phyloP scores from a whole-genome alignment of 2,113 vertebrate species.

The Channa argus region DNA sequence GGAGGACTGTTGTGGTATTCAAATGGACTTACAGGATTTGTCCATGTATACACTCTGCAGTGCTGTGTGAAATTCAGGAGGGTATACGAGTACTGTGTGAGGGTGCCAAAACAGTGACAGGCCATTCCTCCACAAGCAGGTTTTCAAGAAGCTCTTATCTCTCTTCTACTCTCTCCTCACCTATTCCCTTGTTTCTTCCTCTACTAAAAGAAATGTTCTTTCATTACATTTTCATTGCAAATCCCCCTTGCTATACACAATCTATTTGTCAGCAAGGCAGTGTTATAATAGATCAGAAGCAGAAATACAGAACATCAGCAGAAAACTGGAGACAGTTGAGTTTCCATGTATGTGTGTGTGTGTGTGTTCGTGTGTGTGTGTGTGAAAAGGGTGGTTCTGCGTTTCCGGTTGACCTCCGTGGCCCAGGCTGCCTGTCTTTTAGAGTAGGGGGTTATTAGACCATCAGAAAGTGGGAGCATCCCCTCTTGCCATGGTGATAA shows the following conservation, averaged over 20 bases:
- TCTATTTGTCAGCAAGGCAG: slow-evolving; percentile 2
- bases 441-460: slow-evolving; percentile 73
- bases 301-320: not conserved
- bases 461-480: slow-evolving; percentile 80
- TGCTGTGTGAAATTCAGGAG: slow-evolving; percentile 59
- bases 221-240: slow-evolving; percentile 41
- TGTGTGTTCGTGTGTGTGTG: slow-evolving; percentile 11
- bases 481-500: slow-evolving; percentile 78
- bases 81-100: slow-evolving; percentile 38
- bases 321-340: slow-evolving; percentile 5
- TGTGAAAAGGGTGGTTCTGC: slow-evolving; percentile 35
- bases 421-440: slow-evolving; percentile 68
- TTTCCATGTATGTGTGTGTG: slow-evolving; percentile 5
- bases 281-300: not conserved
- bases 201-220: slow-evolving; percentile 2
- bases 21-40: slow-evolving; percentile 73
- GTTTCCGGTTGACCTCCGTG: slow-evolving; percentile 71
- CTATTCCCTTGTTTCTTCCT: slow-evolving; percentile 33
- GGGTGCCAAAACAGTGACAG: slow-evolving; percentile 67
- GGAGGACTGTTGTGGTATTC: slow-evolving; percentile 65
- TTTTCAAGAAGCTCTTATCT: slow-evolving; percentile 62
- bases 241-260: not conserved
- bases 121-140: slow-evolving; percentile 60
- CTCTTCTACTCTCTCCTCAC: slow-evolving; percentile 42
- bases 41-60: slow-evolving; percentile 65